Evolutionary conservation across 2,113 vertebrate species (phyloP), one percentile per base, ranked within the genome.

Genomic region (Psammodynastes pulverulentus): DNA sequence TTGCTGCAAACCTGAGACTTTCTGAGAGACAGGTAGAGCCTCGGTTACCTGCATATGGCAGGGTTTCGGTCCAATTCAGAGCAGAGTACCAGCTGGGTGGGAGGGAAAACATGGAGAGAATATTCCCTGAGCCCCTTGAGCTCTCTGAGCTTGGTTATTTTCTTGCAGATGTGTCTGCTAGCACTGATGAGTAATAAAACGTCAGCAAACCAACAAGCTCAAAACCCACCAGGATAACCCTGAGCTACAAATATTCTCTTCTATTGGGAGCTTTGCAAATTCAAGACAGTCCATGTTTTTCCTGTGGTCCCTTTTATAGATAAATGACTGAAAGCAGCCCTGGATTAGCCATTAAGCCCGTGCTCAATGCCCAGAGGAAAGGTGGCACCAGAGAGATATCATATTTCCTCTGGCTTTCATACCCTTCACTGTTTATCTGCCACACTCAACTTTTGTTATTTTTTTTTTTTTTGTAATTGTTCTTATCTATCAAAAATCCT

Each of bases 1-100:
- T 99, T 95, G 99, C 99, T 93, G 98, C 98, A 95, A 98, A 98
- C 96, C 98, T 99, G 90, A 98, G 99, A 17, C 98, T 99, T 96
- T 99, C 99, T 56, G 99, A 99, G 97, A 98, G 99, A 98, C 99
- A 99, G 99, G 99, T 99, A 98, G 95, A 95, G 95, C 92, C 95
- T 95, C 92, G 93, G 84, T 88, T 67, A 34, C 87, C 17, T 79
- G 34, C 4, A 56, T 90, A 29, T 48, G 53, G 84, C 95, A 92
- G 53, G 84, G 87, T 92, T 94, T 53, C 92, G 92, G 90, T 94
- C 72, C 21, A 52, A 62, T 93, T 79, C 67, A 39, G 34, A 39
- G 34, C 67, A 39, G 17, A 43, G 5, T 5, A 43, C 72, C 34
- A 21, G 6, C 7, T 21, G 72, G 34, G 34, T 79, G 34, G 67